Base-by-base conservation (phyloP, 2,113 vertebrate species). In the Zeus faber region DNA sequence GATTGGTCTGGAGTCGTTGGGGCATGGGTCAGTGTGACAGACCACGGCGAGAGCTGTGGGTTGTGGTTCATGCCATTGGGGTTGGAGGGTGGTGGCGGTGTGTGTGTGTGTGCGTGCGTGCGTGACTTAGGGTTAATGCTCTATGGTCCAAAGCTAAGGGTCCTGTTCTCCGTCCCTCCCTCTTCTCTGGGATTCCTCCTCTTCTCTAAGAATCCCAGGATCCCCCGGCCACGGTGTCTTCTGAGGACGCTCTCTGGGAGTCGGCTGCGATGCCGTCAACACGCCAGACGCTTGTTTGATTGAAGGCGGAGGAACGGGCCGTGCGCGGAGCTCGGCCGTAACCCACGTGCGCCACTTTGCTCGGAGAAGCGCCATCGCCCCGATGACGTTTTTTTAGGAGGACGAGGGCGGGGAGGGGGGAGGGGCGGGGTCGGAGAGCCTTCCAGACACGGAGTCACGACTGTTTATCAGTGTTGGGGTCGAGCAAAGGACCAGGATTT, bases 1-100 rank as follows among this genome's bases (percentile, higher is more conserved):
- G 3, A 16, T 46, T 57, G 49, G 39, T 45, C 1, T 4, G 13
- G 6, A 77, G 73, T 14, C 54, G 25, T 13, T 10, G 11, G 43
- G 43, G 4, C 46, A 48, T 48, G 63, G 71, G 69, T 79, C 78
- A 76, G 67, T 70, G 67, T 71, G 65, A 73, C 70, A 73, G 67
- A 65, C 54, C 35, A 39, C 1, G n/a, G 54, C 18, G 35, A 26
- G 46, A 22, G 45, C 33, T 37, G 33, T 37, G 33, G 41, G 41
- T 31, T 1, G 16, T 1, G 7, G 13, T 2, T 50, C 58, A 53
- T 55, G 1, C 33, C 50, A 37, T 35, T 18, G 43, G 56, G 43
- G 49, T 59, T 44, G 22, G 20, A 33, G 29, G 8, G 8, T 33
- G 13, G 29, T 8, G 8, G 29, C 29, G 2, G 29, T 40, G 35